phyloP scores from a whole-genome alignment of 2,113 vertebrate species.

The Tricholaema leucomelas region DNA sequence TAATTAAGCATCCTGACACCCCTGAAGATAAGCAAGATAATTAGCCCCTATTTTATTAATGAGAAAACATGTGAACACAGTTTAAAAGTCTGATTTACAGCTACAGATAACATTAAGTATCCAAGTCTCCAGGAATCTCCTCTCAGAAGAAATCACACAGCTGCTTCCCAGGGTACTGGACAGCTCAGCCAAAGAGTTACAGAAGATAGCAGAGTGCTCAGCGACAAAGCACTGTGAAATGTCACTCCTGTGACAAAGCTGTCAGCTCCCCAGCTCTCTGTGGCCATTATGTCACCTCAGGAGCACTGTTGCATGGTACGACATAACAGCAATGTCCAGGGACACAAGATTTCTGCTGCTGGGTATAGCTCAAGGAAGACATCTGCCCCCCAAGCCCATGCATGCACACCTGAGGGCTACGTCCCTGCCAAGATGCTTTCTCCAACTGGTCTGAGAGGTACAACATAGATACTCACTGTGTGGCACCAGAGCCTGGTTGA shows the following conservation, averaged over 20 bases:
- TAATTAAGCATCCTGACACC: background rate
- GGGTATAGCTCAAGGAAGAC: background rate
- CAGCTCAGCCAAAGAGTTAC: background rate
- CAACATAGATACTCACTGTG: background rate
- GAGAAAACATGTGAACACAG: background rate
- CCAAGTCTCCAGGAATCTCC: background rate
- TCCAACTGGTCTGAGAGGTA: background rate
- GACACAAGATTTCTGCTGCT: background rate
- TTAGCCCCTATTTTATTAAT: background rate
- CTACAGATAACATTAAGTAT: background rate
- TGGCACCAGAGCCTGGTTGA: background rate
- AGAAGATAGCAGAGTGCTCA: background rate
- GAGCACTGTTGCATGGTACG: fast-evolving
- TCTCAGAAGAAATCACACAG: background rate
- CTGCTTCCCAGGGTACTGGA: background rate
- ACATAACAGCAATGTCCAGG: fast-evolving
- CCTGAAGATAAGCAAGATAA: background rate
- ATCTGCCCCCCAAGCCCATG: background rate
- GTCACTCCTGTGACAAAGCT: background rate
- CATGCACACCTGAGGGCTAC: background rate
- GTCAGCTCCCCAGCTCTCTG: background rate
- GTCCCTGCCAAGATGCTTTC: background rate
- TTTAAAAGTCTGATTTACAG: background rate
- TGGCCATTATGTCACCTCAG: fast-evolving
- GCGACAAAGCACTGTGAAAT: fast-evolving